Base-by-base conservation (phyloP, 2,797 vertebrate species). In the Geotrypetes seraphini region DNA sequence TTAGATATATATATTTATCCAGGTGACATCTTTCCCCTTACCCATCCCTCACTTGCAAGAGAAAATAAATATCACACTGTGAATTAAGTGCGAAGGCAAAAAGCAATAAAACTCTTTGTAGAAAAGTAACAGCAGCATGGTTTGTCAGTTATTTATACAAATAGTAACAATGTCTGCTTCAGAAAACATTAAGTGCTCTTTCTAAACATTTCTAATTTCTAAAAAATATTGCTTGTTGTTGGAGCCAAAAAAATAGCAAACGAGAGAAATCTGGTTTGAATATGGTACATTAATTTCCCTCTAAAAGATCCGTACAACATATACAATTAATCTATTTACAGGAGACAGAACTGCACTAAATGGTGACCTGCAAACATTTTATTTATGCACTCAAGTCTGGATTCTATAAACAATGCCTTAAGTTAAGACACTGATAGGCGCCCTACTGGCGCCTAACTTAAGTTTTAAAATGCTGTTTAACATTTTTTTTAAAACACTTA, bases 151-250 rank as follows among this genome's bases (percentile, higher is more conserved):
- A 73, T 71, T 71, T 76, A 77, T 67, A 61, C 78, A 71, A n/a
- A 73, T 74, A 72, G 58, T 73, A 74, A 69, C 66, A 75, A 72
- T 69, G 60, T 24, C 55, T 63, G 58, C 49, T 73, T 74, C 64
- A 75, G 69, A 83, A 83, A 81, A 75, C 73, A 63, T 83, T n/a
- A 85, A 84, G 77, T 83, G 78, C 75, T 85, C 67, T 82, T 75
- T 75, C 35, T 50, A 40, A 54, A 50, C 26, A 44, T 42, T 50
- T 69, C 54, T 74, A 55, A 33, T 16, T 72, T 66, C 68, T 19
- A 48, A 77, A n/a, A 78, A 67, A 72, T 39, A 72, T 50, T 0
- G 57, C 53, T 71, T 54, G 69, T 71, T 55, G 60, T 41, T 35
- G 60, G 50, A 51, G 64, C n/a, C n/a, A n/a, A n/a, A n/a, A 66